phyloP scores from a whole-genome alignment of 2,888 invertebrate species.

The Xanthostigma xanthostigma region DNA sequence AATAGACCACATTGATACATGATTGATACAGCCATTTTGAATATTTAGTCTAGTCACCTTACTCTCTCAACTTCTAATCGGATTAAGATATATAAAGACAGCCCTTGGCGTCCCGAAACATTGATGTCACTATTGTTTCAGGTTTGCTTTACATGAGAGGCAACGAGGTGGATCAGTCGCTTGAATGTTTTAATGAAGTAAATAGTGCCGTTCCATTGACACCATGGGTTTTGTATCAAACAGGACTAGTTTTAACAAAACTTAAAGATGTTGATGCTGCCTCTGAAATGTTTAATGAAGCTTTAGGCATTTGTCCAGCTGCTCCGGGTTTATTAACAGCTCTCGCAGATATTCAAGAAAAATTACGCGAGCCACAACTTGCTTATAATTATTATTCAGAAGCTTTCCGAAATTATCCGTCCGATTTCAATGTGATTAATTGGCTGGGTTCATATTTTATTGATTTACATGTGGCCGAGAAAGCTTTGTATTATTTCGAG shows the following conservation, averaged over 20 bases:
- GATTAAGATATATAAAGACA: too few species aligned
- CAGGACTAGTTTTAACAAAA: conserved; percentile 62
- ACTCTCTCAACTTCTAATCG: too few species aligned
- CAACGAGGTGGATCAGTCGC: conserved; percentile 53
- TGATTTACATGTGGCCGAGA: conserved; percentile 76
- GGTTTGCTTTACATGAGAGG: conserved; percentile 55
- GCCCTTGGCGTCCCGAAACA: background rate
- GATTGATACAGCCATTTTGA: too few species aligned
- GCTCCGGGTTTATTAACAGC: conserved; percentile 83
- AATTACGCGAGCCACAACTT: conserved; percentile 79
- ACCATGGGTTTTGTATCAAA: conserved; percentile 49
- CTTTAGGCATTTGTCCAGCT: conserved; percentile 68
- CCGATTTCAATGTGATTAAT: conserved; percentile 62
- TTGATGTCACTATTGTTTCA: conserved; percentile 17
- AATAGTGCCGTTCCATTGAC: conserved; percentile 39
- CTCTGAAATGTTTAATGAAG: conserved; percentile 53
- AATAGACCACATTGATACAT: too few species aligned
- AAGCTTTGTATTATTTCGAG: conserved; percentile 71
- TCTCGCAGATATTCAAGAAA: conserved; percentile 80
- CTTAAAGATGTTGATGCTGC: conserved; percentile 44
- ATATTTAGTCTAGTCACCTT: too few species aligned
- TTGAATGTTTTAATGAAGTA: conserved; percentile 67
- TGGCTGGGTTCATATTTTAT: conserved; percentile 84
- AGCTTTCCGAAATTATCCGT: conserved; percentile 56
- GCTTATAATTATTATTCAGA: conserved; percentile 73